Evolutionary conservation across 1,140 invertebrate genomes (phyloP), one percentile per base, ranked within the genome.

Genomic region (Caenorhabditis briggsae): DNA sequence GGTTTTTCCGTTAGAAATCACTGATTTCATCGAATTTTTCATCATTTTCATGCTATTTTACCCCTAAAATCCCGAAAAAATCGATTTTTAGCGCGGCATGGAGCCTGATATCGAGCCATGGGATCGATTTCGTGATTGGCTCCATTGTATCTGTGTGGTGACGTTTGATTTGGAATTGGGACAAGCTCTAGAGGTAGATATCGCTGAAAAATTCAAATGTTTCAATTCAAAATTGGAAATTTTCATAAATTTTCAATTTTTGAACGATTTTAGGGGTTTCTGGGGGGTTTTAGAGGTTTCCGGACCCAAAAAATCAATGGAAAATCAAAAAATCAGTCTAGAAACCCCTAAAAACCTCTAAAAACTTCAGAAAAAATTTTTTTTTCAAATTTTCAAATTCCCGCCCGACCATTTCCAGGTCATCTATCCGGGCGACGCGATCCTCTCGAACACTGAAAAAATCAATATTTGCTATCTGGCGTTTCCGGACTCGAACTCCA

Each of bases 81-180:
- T 50, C 70, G 11, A 11, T 50, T 18, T 20, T 78, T 50, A 2
- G n/a, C 12, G 5, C 0, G 11, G 12, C 48, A 78, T 78, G 70
- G 70, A 78, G 5, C 70, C 70, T 20, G 84, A 85, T 41, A 70
- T 87, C 41, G 86, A 86, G 59, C 93, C 93, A 65, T 94, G 93
- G 93, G 93, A 93, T 83, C 88, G 91, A 89, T 96, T 98, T 93
- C 95, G 95, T 48, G 95, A 97, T 93, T 99, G 97, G 97, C 94
- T 98, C 85, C 96, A 98, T 93, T 98, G 96, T 92, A 96, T 98
- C 88, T 97, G 96, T 93, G 95, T 99, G 86, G 97, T 99, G 61
- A 98, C 97, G 6, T 99, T 99, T 94, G 97, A 99, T 94, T 94
- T 99, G 89, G 97, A 99, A 94, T 93, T 99, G 33, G 97, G 97